Evolutionary conservation across 1,140 invertebrate species (phyloP).

Genomic region (Doryteuthis pealeii): DNA sequence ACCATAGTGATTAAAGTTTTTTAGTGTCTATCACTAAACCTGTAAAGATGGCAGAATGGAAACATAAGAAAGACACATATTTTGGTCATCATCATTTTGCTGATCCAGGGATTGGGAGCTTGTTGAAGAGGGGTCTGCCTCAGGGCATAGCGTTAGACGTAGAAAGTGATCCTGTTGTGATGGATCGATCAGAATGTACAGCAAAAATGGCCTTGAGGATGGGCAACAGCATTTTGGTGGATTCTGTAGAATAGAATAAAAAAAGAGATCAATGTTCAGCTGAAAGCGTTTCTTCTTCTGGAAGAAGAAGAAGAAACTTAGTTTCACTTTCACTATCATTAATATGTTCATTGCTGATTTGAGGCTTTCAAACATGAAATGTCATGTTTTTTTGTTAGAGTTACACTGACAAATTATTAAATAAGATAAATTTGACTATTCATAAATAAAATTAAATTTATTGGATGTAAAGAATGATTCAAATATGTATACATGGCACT

Average conservation of each 20-base stretch:
- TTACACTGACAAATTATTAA: too few relatives aligned
- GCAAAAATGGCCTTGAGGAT: constrained; percentile 34
- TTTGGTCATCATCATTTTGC: neutral
- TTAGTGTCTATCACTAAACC: neutral
- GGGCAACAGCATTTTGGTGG: constrained; percentile 15
- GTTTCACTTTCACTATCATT: too few relatives aligned
- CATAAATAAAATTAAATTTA: too few relatives aligned
- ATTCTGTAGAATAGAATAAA: constrained; percentile 24
- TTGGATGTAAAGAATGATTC: too few relatives aligned
- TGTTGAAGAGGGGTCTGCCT: neutral
- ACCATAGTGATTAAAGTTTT: too few relatives aligned
- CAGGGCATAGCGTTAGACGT: constrained; percentile 2
- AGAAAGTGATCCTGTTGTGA: constrained; percentile 25
- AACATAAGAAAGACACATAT: neutral
- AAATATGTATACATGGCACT: too few relatives aligned
- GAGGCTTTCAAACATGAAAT: too few relatives aligned
- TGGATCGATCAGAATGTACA: constrained; percentile 38
- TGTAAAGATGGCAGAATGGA: neutral
- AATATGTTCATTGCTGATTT: too few relatives aligned
- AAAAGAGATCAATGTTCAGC: neutral
- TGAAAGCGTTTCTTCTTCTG: too few relatives aligned
- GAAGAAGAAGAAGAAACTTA: too few relatives aligned
- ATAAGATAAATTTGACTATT: too few relatives aligned
- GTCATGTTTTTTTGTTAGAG: too few relatives aligned
- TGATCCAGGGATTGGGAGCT: neutral